Evolutionary conservation across 2,113 vertebrate genomes (phyloP).

Genomic region (Nibea albiflora): DNA sequence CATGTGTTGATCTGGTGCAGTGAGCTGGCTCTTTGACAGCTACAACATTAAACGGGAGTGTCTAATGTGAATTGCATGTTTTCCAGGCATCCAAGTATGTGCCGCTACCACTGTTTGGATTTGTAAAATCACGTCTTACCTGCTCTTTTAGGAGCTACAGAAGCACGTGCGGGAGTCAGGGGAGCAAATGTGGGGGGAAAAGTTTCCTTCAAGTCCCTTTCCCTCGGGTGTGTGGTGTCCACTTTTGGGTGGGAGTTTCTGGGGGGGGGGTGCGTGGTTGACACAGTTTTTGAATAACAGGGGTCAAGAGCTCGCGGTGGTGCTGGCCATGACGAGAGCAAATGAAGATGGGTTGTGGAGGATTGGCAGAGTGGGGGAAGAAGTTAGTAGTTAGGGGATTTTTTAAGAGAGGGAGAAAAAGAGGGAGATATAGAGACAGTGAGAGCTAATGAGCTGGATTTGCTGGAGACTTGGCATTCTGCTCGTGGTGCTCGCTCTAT

Average conservation of each 20-base stretch:
- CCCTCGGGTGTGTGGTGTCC: constrained; percentile 2
- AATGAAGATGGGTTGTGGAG: constrained; percentile 46
- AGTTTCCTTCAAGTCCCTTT: background rate
- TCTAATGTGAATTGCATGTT: constrained; percentile 52
- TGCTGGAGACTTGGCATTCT: constrained; percentile 84
- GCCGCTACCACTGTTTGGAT: background rate
- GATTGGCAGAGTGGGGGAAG: constrained; percentile 42
- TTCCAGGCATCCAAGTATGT: constrained; percentile 14
- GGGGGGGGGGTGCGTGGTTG: constrained; percentile 22
- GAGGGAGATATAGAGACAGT: constrained; percentile 63
- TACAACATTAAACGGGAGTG: constrained; percentile 45
- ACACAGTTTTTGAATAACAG: constrained; percentile 52
- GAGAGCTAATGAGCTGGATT: constrained; percentile 83
- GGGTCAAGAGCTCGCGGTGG: constrained; percentile 49
- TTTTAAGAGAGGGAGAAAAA: constrained; percentile 50
- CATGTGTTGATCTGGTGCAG: constrained; percentile 59
- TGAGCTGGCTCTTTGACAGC: constrained; percentile 59
- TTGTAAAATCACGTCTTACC: constrained; percentile 10
- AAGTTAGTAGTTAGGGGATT: constrained; percentile 37
- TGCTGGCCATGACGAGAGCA: constrained; percentile 24
- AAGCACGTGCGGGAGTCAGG: background rate
- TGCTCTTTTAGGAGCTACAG: constrained; percentile 22
- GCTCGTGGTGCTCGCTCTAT: constrained; percentile 76
- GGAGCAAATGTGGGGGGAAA: constrained; percentile 5
- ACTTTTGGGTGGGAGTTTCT: constrained; percentile 38